Conservation (phyloP, 2,888 invertebrate genomes). For the Nomada fabriciana region DNA sequence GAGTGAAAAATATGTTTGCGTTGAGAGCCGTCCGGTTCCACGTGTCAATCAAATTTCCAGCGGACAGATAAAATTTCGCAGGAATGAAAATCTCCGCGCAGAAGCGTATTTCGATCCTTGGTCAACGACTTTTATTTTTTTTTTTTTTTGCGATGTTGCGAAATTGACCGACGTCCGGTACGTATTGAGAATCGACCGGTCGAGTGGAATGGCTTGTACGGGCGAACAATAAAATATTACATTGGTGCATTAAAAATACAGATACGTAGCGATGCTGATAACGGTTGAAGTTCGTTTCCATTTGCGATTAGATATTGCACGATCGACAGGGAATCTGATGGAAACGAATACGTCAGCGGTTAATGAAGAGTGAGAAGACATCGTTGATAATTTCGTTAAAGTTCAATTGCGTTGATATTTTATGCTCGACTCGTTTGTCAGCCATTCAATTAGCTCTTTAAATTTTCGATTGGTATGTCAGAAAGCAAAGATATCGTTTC, state of each 20-base stretch:
- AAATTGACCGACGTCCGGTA: neutral
- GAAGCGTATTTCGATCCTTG: constrained; percentile 19
- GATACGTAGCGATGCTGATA: constrained; percentile 30
- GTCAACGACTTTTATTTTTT: neutral
- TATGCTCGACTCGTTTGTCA: no score
- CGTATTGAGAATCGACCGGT: constrained; percentile 1
- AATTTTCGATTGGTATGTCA: neutral
- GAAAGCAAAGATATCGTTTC: neutral
- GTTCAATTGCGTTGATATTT: neutral
- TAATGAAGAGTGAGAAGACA: neutral
- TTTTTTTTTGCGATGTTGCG: constrained; percentile 6
- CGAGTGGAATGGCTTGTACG: neutral
- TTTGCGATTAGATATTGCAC: constrained; percentile 17
- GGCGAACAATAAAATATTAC: constrained; percentile 33
- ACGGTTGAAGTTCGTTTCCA: constrained; percentile 2
- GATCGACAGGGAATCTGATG: neutral
- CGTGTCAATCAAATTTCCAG: constrained; percentile 28
- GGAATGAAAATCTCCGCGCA: neutral
- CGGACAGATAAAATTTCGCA: constrained; percentile 19
- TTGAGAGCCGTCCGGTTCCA: neutral
- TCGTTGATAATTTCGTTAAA: neutral
- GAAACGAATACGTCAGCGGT: neutral
- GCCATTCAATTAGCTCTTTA: neutral
- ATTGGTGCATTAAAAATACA: constrained; percentile 10
- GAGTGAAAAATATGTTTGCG: neutral